Percentiles rank a stretch among this genome's conserved stretches.
These are phyloP conservation scores for Platycheirus rosarum DNA, from an alignment of 2,888 invertebrate genomes.

Conservation along the genomic window DNA sequence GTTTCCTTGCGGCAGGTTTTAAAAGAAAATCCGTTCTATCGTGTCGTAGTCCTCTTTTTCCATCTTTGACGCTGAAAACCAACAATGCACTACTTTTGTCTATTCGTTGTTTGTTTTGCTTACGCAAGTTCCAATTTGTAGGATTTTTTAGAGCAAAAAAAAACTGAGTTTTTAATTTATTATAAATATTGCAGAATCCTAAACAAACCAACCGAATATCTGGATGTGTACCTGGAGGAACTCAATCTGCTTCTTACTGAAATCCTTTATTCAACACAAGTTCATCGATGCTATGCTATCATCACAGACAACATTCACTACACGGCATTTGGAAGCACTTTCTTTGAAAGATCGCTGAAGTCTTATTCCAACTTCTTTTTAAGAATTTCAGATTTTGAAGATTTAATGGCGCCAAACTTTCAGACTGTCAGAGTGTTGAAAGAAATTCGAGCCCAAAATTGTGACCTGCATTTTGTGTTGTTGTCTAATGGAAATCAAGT, in stretches of 20 bases:
- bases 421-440: conserved; percentile 84
- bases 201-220: conserved; percentile 25
- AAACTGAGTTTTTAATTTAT: too few relatives aligned
- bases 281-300: conserved; percentile 80
- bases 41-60: too few relatives aligned
- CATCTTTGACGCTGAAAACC: too few relatives aligned
- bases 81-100: too few relatives aligned
- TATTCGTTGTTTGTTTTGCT: too few relatives aligned
- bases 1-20: not conserved
- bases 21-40: not conserved
- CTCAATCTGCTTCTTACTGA: conserved; percentile 75
- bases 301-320: conserved; percentile 79
- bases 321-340: conserved; percentile 76
- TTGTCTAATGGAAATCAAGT: conserved; percentile 89
- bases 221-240: conserved; percentile 73
- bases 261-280: conserved; percentile 75
- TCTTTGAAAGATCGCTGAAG: conserved; percentile 75
- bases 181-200: conserved; percentile 16
- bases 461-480: conserved; percentile 88
- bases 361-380: conserved; percentile 82
- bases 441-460: conserved; percentile 86
- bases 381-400: conserved; percentile 86
- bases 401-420: conserved; percentile 86
- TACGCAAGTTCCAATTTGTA: conserved; percentile 27
- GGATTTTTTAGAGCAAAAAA: not conserved